Evolutionary conservation across 2,888 invertebrate genomes (phyloP), one percentile per base, ranked within the genome.

Genomic region (Mythimna impura): DNA sequence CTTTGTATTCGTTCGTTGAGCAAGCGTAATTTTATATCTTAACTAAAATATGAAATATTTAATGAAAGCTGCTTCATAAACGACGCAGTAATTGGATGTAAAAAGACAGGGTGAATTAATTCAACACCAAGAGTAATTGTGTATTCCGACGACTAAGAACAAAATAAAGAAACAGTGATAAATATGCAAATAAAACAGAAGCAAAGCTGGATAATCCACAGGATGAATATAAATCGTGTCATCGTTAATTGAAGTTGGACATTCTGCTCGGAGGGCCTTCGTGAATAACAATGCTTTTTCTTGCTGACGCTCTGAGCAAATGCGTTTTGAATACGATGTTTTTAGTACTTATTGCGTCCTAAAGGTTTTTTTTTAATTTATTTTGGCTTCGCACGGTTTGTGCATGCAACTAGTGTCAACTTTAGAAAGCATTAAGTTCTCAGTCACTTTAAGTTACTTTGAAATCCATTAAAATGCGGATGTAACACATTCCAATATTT

Each of bases 161-260:
- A 83, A 86, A 88, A 89, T 89, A 87, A 88, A 90, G 86, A 88
- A 87, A 85, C 83, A 87, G 85, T 89, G 87, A 90, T 88, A 89
- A 90, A 90, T 88, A 89, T 90, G 88, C 87, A 89, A 91, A 91
- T 90, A 90, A 89, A 90, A 90, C 86, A 87, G 84, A 84, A 83
- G 86, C 85, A 89, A 86, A 87, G 88, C 89, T 85, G 88, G 86
- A 88, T 90, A 89, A 90, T 91, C 90, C 89, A 86, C 85, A 85
- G 86, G 89, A 91, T 93, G 91, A 93, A 93, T 93, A 92, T 92
- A 92, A 91, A 93, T 92, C 81, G 89, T 87, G 88, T 88, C 89
- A 90, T 89, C 89, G 89, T 89, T 91, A 92, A 91, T 91, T 91
- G 91, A 90, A 91, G 90, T 89, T 89, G 87, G 88, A 89, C 89